phyloP scores from a whole-genome alignment of 2,888 invertebrate genomes.

The Pinctada fucata region DNA sequence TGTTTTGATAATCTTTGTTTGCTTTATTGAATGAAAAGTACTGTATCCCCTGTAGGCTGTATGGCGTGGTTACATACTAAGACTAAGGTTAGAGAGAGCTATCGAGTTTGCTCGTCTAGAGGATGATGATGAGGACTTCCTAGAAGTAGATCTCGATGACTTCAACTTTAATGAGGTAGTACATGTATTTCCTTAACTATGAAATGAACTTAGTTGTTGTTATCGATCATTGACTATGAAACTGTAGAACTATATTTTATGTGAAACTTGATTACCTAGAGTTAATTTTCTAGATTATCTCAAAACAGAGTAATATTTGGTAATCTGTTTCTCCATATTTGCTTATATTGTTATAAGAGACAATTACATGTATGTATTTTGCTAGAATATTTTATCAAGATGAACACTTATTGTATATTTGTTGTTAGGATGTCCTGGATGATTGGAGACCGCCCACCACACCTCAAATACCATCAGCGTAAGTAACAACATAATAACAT shows the following conservation, averaged over 20 bases:
- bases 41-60: conserved; percentile 46
- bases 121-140: conserved; percentile 57
- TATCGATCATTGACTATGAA: too few relatives aligned
- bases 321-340: background rate
- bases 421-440: conserved; percentile 62
- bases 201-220: too few relatives aligned
- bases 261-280: background rate
- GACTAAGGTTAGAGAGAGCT: conserved; percentile 60
- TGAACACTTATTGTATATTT: background rate
- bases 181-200: too few relatives aligned
- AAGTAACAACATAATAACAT: conserved; percentile 17
- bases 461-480: conserved; percentile 69
- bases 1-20: too few relatives aligned
- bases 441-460: conserved; percentile 70
- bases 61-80: conserved; percentile 64
- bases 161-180: conserved; percentile 60
- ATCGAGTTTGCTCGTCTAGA: conserved; percentile 63
- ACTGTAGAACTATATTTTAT: too few relatives aligned
- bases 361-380: too few relatives aligned
- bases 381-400: background rate
- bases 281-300: background rate
- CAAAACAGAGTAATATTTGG: background rate
- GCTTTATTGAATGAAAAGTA: too few relatives aligned
- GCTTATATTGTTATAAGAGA: background rate
- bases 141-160: conserved; percentile 61